Base-by-base conservation (phyloP, 2,797 vertebrate genomes). In the Helicolenus hilgendorfi region DNA sequence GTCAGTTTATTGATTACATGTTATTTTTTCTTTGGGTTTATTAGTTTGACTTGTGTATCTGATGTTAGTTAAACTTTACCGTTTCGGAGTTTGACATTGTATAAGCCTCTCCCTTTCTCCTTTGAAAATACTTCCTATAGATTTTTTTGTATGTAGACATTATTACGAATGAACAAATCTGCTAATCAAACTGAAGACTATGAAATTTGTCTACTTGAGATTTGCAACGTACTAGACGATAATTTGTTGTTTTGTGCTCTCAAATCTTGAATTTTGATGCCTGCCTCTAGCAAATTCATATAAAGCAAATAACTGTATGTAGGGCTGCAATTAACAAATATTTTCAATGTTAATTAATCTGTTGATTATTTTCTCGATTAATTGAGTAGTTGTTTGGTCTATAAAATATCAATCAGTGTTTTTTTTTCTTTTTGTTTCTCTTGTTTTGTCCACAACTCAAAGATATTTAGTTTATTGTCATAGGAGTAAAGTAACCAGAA, bases 141-240 rank as follows among this genome's bases (percentile, higher is more conserved):
- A 71, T 49, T 38, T 27, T 15, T 20, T 24, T 64, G 15, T 56
- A 31, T 24, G 24, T 58, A 15, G 3, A 22, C 29, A 53, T 18
- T 72, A 29, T 13, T 4, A 75, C 8, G 0, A 36, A 35, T 38
- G 1, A 58, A 70, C 5, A 59, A 38, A 22, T 11, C 2, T 20
- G 41, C 22, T 56, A 1, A 36, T 59, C n/a, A 65, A 77, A 58
- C 3, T 1, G 1, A 4, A 27, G 11, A 20, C 18, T 11, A 60
- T 2, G 13, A 62, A 18, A 36, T 11, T 0, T 69, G 15, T 29
- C 14, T 4, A 18, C 0, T 55, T 22, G 45, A 49, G 0, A 20
- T 49, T 27, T 1, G 2, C 2, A 24, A 36, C 33, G 4, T 15
- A 7, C n/a, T 41, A 6, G 1, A 49, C 1, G 2, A 67, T 0